Conservation (phyloP, 2,888 invertebrate species). For the Caenorhabditis macrosperma region DNA sequence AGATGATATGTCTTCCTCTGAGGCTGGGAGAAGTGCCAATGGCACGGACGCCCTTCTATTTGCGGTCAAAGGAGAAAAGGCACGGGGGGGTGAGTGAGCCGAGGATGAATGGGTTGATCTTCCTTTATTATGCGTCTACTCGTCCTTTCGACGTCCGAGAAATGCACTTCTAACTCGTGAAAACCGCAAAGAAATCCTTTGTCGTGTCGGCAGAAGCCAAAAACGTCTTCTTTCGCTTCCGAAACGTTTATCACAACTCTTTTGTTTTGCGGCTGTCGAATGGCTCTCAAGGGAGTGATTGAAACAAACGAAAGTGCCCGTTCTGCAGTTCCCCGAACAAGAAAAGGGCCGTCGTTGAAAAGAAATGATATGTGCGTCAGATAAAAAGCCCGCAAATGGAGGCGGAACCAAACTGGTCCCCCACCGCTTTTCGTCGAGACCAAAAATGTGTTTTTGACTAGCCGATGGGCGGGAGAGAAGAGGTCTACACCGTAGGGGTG, state of each 20-base stretch:
- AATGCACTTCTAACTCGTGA: conserved; percentile 35
- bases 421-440: conserved; percentile 2
- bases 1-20: conserved; percentile 40
- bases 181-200: conserved; percentile 9
- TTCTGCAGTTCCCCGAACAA: background rate
- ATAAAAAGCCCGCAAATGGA: conserved; percentile 30
- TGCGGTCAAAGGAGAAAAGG: conserved; percentile 23
- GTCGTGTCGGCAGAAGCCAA: background rate
- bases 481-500: background rate
- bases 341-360: conserved; percentile 17
- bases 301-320: conserved; percentile 19
- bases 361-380: conserved; percentile 30
- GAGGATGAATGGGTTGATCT: conserved; percentile 53
- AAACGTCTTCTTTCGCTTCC: background rate
- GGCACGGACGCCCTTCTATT: conserved; percentile 22
- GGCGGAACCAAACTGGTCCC: conserved; percentile 15
- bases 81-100: conserved; percentile 23
- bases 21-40: conserved; percentile 12
- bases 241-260: conserved; percentile 33
- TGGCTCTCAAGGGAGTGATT: conserved; percentile 43
- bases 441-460: conserved; percentile 19
- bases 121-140: conserved; percentile 41
- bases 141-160: conserved; percentile 13
- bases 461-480: background rate
- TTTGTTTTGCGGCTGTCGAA: conserved; percentile 31